A percentile compares a stretch with the other conserved stretches of the same genome.
Evolutionary conservation across 2,113 vertebrate genomes (phyloP).

Genomic region (Aegotheles bennettii): DNA sequence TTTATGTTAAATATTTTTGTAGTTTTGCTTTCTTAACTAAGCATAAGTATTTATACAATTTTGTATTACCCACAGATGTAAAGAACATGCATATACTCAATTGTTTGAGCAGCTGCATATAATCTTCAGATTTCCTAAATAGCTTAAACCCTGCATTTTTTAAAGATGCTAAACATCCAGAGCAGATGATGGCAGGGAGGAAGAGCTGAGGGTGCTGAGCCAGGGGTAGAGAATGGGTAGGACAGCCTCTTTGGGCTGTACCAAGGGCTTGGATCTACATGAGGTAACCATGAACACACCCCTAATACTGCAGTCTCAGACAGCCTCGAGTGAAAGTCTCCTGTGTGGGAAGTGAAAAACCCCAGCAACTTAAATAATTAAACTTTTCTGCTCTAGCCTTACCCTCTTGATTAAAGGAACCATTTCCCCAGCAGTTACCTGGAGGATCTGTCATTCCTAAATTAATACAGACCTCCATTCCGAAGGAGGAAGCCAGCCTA

Average conservation of each 20-base stretch:
- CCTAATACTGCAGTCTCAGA: neutral
- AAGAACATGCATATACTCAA: neutral
- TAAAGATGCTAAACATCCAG: neutral
- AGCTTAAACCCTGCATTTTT: neutral
- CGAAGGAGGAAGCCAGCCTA: neutral
- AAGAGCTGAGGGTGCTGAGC: neutral
- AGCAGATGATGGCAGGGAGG: neutral
- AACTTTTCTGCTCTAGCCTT: neutral
- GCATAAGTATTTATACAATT: neutral
- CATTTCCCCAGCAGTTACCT: neutral
- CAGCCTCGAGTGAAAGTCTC: neutral
- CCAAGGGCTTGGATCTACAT: neutral
- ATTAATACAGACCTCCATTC: neutral
- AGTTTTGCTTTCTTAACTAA: neutral
- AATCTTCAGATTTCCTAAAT: neutral
- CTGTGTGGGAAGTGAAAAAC: constrained; percentile 4
- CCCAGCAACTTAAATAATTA: neutral
- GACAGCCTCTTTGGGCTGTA: neutral
- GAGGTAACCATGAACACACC: neutral
- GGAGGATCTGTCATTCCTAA: neutral
- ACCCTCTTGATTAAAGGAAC: neutral
- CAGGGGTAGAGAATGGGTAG: neutral
- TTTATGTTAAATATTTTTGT: neutral
- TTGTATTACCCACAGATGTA: neutral
- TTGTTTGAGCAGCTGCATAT: neutral